phyloP scores from a whole-genome alignment of 2,113 vertebrate species.

The Sander vitreus region DNA sequence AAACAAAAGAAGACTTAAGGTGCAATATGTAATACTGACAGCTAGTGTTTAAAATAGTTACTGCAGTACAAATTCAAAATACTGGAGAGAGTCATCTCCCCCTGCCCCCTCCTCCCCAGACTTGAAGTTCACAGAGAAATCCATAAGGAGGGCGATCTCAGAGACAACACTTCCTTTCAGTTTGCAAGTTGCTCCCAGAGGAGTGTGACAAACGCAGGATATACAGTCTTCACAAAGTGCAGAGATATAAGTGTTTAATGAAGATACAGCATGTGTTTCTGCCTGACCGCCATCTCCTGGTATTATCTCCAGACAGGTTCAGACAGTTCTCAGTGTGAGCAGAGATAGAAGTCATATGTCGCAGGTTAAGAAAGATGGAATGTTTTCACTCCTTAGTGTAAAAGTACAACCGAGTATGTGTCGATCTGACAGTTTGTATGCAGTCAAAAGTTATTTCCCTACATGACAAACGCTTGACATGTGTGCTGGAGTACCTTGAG shows the following conservation, averaged over 20 bases:
- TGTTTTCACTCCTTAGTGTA: too few relatives aligned
- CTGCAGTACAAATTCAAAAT: too few relatives aligned
- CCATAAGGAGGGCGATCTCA: not conserved
- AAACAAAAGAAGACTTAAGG: too few relatives aligned
- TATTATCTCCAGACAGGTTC: not conserved
- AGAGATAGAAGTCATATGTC: not conserved
- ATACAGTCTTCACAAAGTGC: not conserved
- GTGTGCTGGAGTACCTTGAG: not conserved
- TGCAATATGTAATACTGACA: too few relatives aligned
- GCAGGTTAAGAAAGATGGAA: not conserved
- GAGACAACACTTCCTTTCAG: not conserved
- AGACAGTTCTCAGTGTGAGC: not conserved
- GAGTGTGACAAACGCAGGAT: not conserved
- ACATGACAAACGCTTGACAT: too few relatives aligned
- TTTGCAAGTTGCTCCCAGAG: not conserved
- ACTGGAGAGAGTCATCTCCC: too few relatives aligned
- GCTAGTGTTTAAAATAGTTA: too few relatives aligned
- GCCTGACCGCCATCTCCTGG: not conserved
- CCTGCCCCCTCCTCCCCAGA: too few relatives aligned
- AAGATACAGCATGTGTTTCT: not conserved
- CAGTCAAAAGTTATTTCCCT: too few relatives aligned
- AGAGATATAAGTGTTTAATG: not conserved
- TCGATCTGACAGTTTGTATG: too few relatives aligned
- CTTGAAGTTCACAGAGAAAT: too few relatives aligned
- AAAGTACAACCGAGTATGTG: too few relatives aligned